Conservation (phyloP, 2,888 invertebrate species). For the Coleophora deauratella region DNA sequence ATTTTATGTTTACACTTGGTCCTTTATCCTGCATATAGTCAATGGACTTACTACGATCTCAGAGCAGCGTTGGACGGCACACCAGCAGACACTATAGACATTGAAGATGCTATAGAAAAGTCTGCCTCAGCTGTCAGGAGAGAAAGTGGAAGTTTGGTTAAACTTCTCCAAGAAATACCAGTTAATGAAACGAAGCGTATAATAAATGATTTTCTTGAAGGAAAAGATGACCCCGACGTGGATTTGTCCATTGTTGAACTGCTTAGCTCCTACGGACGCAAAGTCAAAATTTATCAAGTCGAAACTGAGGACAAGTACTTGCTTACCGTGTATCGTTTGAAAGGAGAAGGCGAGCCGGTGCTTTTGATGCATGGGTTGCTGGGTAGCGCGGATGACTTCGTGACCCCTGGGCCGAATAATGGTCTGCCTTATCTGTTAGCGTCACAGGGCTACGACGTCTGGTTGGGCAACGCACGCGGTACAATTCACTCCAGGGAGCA, state of each 20-base stretch:
- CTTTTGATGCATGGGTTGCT: slow-evolving; percentile 53
- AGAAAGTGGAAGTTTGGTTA: no score
- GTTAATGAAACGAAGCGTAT: no score
- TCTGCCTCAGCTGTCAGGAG: no score
- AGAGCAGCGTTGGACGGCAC: no score
- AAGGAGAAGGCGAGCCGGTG: slow-evolving; percentile 34
- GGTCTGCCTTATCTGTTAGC: slow-evolving; percentile 65
- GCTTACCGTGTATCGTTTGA: slow-evolving; percentile 40
- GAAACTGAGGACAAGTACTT: slow-evolving; percentile 44
- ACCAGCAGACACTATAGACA: no score
- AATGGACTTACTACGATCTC: no score
- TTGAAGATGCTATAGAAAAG: no score
- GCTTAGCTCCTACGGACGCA: slow-evolving; percentile 38
- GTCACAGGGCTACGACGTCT: slow-evolving; percentile 80
- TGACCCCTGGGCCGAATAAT: slow-evolving; percentile 38
- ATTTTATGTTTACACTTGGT: no score
- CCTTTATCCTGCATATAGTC: no score
- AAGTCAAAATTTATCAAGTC: slow-evolving; percentile 32
- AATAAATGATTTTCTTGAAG: neutral
- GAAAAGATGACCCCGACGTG: slow-evolving; percentile 27
- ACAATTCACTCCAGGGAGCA: slow-evolving; percentile 78
- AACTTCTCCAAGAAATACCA: no score
- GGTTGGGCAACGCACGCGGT: slow-evolving; percentile 87
- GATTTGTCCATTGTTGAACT: slow-evolving; percentile 28
- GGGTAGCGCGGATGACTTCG: slow-evolving; percentile 46